Evolutionary conservation across 2,888 invertebrate species (phyloP).

Genomic region (Yponomeuta plumbellus): DNA sequence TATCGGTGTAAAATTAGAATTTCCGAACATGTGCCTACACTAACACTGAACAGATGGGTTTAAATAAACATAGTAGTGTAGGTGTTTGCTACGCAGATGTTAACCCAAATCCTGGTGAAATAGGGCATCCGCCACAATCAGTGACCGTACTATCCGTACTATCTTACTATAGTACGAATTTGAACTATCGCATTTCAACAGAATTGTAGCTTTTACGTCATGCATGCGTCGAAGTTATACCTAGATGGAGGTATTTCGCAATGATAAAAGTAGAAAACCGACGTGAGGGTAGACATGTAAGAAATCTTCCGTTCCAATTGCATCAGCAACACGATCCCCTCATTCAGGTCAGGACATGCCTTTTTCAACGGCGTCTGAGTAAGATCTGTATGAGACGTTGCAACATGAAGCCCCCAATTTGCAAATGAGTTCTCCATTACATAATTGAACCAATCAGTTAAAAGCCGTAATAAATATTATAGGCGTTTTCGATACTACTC

Average conservation of each 20-base stretch:
- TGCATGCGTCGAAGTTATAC: background rate
- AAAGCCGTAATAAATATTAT: background rate
- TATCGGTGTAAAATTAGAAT: background rate
- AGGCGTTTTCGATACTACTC: background rate
- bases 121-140: conserved; percentile 9
- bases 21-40: background rate
- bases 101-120: conserved; percentile 3
- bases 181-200: background rate
- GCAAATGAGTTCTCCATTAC: background rate
- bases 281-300: conserved; percentile 23
- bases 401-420: background rate
- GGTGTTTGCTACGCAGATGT: conserved; percentile 6
- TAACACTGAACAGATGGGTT: background rate
- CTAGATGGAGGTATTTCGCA: conserved; percentile 6
- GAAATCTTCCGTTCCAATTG: conserved; percentile 27
- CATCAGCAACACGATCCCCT: conserved; percentile 26
- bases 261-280: background rate
- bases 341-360: conserved; percentile 7
- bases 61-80: conserved; percentile 3
- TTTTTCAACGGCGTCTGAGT: background rate
- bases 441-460: background rate
- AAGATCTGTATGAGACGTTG: background rate
- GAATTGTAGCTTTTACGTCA: background rate
- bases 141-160: background rate
- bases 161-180: background rate